phyloP scores from a whole-genome alignment of 30 jellyfish, hydroid and myxozoan species.

The Chrysaora quinquecirrha region DNA sequence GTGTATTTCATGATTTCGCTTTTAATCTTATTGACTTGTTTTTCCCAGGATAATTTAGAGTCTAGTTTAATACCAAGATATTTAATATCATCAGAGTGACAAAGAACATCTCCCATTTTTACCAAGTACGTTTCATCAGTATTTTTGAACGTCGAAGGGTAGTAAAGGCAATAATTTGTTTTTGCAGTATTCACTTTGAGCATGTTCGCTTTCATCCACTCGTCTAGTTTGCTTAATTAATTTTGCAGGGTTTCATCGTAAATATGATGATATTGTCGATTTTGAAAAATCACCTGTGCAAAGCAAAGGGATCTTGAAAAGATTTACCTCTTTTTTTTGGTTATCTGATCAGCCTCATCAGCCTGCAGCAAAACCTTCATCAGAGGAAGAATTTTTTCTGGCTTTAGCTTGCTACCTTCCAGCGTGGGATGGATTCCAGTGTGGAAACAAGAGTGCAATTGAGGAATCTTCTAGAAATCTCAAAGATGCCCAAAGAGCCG shows the following conservation, averaged over 20 bases:
- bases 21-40: no score
- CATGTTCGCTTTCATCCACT: no score
- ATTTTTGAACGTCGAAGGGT: neutral
- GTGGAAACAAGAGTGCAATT: neutral
- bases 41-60: no score
- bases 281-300: neutral
- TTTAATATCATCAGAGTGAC: no score
- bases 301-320: neutral
- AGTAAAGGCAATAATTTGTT: no score
- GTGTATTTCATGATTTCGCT: no score
- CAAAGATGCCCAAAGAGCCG: neutral
- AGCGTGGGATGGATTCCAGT: neutral
- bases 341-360: neutral
- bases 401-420: neutral
- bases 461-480: neutral
- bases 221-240: no score
- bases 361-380: neutral
- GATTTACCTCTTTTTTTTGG: neutral
- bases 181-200: no score
- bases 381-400: neutral
- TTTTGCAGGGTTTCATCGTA: neutral
- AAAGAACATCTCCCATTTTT: neutral
- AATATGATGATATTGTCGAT: neutral
- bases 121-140: neutral
- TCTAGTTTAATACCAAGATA: no score